Conservation (phyloP, 2,888 invertebrate species). For the Drosophila recens region DNA sequence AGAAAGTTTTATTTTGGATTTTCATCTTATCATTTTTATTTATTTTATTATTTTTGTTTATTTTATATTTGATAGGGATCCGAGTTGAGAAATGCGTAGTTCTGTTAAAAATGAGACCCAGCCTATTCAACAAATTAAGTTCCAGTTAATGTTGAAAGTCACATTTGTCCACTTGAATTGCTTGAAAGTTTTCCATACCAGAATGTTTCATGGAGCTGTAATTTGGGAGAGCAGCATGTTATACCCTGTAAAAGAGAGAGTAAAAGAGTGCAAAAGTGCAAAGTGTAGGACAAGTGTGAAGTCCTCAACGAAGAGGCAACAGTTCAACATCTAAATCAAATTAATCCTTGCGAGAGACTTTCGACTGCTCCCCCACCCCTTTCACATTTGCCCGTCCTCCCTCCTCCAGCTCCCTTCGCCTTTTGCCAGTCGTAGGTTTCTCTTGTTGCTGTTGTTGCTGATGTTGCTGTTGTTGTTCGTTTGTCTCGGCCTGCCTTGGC, state of each 20-base stretch:
- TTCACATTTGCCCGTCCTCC: not conserved
- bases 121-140: not conserved
- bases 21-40: too few relatives aligned
- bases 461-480: conserved; percentile 37
- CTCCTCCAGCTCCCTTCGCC: conserved; percentile 10
- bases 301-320: conserved; percentile 45
- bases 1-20: too few relatives aligned
- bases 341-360: conserved; percentile 62
- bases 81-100: not conserved
- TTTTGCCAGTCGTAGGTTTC: conserved; percentile 49
- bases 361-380: conserved; percentile 1
- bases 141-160: not conserved
- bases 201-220: not conserved
- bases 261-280: conserved; percentile 30
- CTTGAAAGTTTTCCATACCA: not conserved
- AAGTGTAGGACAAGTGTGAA: conserved; percentile 61
- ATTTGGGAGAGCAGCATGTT: not conserved
- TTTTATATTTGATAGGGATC: too few relatives aligned
- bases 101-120: not conserved
- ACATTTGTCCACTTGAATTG: too few relatives aligned
- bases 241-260: conserved; percentile 17
- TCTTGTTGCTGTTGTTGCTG: conserved; percentile 33
- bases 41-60: too few relatives aligned
- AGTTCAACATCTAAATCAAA: conserved; percentile 77
- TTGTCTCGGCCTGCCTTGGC: conserved; percentile 29